phyloP scores from a whole-genome alignment of 2,888 invertebrate species.

The Leptinotarsa tumamoca region DNA sequence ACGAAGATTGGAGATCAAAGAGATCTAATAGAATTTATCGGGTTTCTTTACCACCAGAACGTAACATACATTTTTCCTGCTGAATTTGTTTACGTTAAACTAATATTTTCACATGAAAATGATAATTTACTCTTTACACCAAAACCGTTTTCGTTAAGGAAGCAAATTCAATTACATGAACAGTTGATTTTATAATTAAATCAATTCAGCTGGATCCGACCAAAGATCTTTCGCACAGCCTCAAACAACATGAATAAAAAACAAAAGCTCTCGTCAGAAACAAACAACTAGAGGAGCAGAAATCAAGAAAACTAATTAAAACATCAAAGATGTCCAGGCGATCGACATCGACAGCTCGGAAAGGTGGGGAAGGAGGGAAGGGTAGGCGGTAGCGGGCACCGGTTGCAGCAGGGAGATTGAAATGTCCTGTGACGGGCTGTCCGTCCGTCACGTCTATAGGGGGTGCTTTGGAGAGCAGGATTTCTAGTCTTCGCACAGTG shows the following conservation, averaged over 20 bases:
- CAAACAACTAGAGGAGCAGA: slow-evolving; percentile 42
- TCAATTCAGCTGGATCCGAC: slow-evolving; percentile 1
- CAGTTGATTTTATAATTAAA: slow-evolving; percentile 14
- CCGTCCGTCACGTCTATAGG: slow-evolving; percentile 52
- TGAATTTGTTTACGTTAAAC: too few relatives aligned
- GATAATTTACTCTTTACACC: too few relatives aligned
- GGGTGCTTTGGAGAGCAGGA: slow-evolving; percentile 16
- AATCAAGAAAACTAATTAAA: slow-evolving; percentile 61
- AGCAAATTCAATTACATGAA: background rate
- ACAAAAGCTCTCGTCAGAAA: slow-evolving; percentile 43
- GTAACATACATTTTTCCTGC: too few relatives aligned
- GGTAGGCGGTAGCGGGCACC: slow-evolving; percentile 31
- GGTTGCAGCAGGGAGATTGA: slow-evolving; percentile 48
- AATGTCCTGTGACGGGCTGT: slow-evolving; percentile 57
- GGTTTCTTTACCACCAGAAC: too few relatives aligned
- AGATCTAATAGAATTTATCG: too few relatives aligned
- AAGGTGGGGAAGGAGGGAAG: slow-evolving; percentile 24
- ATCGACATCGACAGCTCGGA: slow-evolving; percentile 49
- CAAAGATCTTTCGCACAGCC: slow-evolving; percentile 8
- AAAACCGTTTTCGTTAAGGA: background rate
- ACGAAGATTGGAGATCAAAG: too few relatives aligned
- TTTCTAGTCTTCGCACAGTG: slow-evolving; percentile 2
- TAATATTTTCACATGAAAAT: too few relatives aligned
- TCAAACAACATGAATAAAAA: slow-evolving; percentile 31
- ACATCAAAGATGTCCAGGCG: slow-evolving; percentile 60